phyloP scores from a whole-genome alignment of 2,797 vertebrate species.

The Hephaestus fuliginosus region DNA sequence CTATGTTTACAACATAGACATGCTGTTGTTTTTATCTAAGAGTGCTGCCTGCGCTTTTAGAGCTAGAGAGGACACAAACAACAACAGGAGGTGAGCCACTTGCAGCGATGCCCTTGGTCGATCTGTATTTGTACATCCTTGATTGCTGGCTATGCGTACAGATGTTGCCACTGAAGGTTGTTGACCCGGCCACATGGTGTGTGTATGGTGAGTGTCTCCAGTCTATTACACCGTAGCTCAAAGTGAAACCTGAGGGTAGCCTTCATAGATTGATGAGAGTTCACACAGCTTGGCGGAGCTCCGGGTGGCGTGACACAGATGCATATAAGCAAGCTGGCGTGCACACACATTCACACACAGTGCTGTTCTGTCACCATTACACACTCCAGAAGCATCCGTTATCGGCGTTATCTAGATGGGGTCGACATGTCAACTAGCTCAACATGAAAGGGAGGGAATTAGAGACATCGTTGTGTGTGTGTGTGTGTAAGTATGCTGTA shows the following conservation, averaged over 20 bases:
- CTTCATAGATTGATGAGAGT: conserved; percentile 63
- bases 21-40: conserved; percentile 36
- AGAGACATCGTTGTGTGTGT: conserved; percentile 1
- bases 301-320: conserved; percentile 45
- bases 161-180: conserved; percentile 67
- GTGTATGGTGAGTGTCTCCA: conserved; percentile 37
- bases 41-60: conserved; percentile 24
- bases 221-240: conserved; percentile 59
- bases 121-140: conserved; percentile 50
- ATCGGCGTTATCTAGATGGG: conserved; percentile 40
- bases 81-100: conserved; percentile 50
- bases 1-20: conserved; percentile 42
- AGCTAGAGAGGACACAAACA: conserved; percentile 37
- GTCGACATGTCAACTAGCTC: conserved; percentile 60
- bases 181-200: conserved; percentile 64
- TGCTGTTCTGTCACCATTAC: conserved; percentile 52
- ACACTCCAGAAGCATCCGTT: conserved; percentile 48
- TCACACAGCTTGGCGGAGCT: conserved; percentile 46
- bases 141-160: conserved; percentile 59
- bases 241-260: conserved; percentile 58
- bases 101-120: conserved; percentile 51
- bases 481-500: conserved; percentile 32
- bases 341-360: conserved; percentile 37
- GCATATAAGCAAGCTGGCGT: conserved; percentile 22
- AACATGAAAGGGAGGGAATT: conserved; percentile 39